Base-by-base conservation (phyloP, 2,797 vertebrate species). In the Sphaeramia orbicularis region DNA sequence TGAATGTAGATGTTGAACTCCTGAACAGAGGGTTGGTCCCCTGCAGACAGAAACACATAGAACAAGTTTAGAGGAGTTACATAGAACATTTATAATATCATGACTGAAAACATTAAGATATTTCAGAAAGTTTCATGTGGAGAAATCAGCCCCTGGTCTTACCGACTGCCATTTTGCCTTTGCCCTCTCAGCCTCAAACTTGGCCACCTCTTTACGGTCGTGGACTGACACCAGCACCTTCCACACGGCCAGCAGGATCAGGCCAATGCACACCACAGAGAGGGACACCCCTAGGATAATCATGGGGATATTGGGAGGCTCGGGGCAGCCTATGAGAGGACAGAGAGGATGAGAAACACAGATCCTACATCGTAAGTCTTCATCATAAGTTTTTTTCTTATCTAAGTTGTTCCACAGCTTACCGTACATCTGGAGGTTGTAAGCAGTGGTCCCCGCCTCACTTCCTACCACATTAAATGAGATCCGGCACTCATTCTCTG, bases 91-190 rank as follows among this genome's bases (percentile, higher is more conserved):
- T 30, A 30, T 30, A 30, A 30, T 27, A 7, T 7, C 27, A 7
- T 30, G 27, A 30, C 7, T 30, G n/a, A 44, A 36, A 7, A 16
- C 10, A 45, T 38, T 4, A 36, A 10, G 3, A 30, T 30, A 30
- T 30, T 30, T 4, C 27, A 30, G 27, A 30, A 30, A 30, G 27
- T 30, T 30, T 30, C 3, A 30, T 30, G 27, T 30, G 7, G 27
- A 7, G 7, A 30, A 4, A 30, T 4, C 27, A 4, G n/a, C n/a
- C n/a, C n/a, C 4, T 7, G 27, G 27, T 30, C 27, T 82, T 95
- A 99, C 98, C 81, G 95, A 92, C 90, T 98, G 96, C 98, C 98
- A 99, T 85, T 96, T 97, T 65, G 96, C 96, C 78, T 98, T 98
- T 0, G 95, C 93, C 81, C 93, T 94, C 86, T 99, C 98, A 18